These are phyloP conservation scores for Eustalomyia histrio DNA, from an alignment of 2,888 invertebrate genomes.

Conservation along the genomic window DNA sequence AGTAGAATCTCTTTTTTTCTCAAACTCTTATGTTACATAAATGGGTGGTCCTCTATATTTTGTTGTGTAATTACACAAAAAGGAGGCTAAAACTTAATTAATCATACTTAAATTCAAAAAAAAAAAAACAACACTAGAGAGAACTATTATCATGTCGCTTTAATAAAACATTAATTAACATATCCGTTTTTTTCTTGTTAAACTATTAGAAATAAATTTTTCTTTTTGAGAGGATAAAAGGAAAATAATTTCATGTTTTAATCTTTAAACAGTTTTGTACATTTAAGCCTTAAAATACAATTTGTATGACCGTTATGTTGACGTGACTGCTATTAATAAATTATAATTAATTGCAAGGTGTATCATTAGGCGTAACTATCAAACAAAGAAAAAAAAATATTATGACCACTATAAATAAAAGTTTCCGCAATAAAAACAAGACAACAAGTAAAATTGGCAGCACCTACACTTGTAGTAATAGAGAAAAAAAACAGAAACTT, in stretches of 20 bases:
- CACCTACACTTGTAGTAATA: constrained; percentile 36
- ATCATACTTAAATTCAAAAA: constrained; percentile 39
- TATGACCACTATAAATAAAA: constrained; percentile 48
- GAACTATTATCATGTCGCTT: constrained; percentile 45
- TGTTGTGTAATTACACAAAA: constrained; percentile 25
- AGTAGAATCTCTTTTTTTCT: constrained; percentile 19
- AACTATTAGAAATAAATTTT: constrained; percentile 16
- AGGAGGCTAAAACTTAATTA: constrained; percentile 43
- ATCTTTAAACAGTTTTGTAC: background rate
- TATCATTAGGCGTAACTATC: constrained; percentile 65
- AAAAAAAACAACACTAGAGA: background rate
- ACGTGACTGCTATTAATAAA: constrained; percentile 63
- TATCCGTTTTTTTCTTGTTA: constrained; percentile 30
- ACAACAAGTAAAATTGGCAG: constrained; percentile 33
- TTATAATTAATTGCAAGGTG: constrained; percentile 65
- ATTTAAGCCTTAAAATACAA: constrained; percentile 15
- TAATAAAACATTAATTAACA: constrained; percentile 57
- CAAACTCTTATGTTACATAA: background rate
- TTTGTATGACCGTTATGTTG: constrained; percentile 56
- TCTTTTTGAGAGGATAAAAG: background rate
- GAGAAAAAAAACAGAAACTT: background rate
- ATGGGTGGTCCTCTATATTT: constrained; percentile 51
- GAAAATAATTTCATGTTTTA: constrained; percentile 18
- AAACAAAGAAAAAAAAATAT: constrained; percentile 44
- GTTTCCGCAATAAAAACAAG: background rate